Evolutionary conservation across 1,140 invertebrate genomes (phyloP), one percentile per base, ranked within the genome.

Genomic region (Drosophila suzukii): DNA sequence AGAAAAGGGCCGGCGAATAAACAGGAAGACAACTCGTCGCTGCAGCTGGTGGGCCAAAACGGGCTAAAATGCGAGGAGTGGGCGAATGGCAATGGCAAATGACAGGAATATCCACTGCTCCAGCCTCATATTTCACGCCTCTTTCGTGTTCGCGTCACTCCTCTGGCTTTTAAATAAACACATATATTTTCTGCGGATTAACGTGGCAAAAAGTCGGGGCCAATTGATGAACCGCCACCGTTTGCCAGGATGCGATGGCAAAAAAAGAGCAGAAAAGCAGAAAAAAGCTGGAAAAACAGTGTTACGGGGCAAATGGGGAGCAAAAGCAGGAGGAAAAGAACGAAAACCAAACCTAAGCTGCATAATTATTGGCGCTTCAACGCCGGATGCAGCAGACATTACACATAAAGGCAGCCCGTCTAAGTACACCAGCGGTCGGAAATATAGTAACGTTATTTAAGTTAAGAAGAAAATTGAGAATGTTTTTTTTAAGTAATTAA

Each of bases 281-380:
- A 17, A 17, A 53, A 57, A 43, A 34, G 4, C 20, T 43, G 13
- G n/a, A 15, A 8, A 38, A 3, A 38, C 2, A 10, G 32, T 2
- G 41, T 7, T 4, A 6, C 10, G 10, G 24, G 11, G 54, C 36
- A 51, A 30, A 20, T 20, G 1, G 6, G 24, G n/a, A 50, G n/a
- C n/a, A n/a, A 34, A 51, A 71, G 39, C 39, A n/a, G n/a, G 58
- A 24, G 24, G 2, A 8, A 51, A 60, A 3, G 38, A 36, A 56
- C 6, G 38, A 57, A 53, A 55, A 60, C 12, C 61, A 50, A 85
- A 72, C 44, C 49, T 77, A 77, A 67, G 78, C 62, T 73, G 65
- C 79, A 88, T 88, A 88, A 88, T 89, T 89, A 86, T 88, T 83
- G 80, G 71, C 72, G 79, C 59, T 86, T 82, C 82, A 82, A 65